Evolutionary conservation across 2,113 vertebrate genomes (phyloP).

Genomic region (Chelonoidis abingdonii): DNA sequence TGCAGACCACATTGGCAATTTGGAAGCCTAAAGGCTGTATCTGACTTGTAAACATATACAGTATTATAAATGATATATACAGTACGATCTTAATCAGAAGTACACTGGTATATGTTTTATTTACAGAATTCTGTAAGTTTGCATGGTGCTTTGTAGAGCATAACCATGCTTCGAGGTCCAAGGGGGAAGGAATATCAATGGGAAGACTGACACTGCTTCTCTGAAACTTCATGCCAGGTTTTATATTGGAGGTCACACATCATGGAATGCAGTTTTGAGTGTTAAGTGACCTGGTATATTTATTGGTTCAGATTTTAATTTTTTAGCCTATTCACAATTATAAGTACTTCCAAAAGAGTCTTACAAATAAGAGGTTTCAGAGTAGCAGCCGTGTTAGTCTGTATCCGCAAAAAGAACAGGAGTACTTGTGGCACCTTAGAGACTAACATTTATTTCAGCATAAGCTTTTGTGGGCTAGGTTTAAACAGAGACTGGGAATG

Average conservation of each 20-base stretch:
- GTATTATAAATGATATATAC: not conserved
- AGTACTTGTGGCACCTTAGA: no score
- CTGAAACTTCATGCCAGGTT: not conserved
- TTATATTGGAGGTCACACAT: fast-evolving
- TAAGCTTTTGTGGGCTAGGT: no score
- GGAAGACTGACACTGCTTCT: not conserved
- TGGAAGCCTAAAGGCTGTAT: not conserved
- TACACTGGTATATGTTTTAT: not conserved
- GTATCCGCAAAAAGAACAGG: no score
- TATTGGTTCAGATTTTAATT: not conserved
- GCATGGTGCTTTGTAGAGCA: not conserved
- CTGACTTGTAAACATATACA: not conserved
- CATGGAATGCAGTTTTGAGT: not conserved
- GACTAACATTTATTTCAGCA: no score
- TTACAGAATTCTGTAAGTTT: not conserved
- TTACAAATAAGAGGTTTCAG: not conserved
- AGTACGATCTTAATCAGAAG: not conserved
- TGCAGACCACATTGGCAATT: not conserved
- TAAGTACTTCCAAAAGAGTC: constrained; percentile 1
- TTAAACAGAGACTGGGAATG: no score
- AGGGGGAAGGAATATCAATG: not conserved
- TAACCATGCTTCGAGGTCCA: not conserved
- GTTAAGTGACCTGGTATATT: not conserved
- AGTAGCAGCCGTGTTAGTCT: no score
- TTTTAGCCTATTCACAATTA: not conserved